phyloP scores from a whole-genome alignment of 2,888 invertebrate genomes.

The Druceiella hillmani region DNA sequence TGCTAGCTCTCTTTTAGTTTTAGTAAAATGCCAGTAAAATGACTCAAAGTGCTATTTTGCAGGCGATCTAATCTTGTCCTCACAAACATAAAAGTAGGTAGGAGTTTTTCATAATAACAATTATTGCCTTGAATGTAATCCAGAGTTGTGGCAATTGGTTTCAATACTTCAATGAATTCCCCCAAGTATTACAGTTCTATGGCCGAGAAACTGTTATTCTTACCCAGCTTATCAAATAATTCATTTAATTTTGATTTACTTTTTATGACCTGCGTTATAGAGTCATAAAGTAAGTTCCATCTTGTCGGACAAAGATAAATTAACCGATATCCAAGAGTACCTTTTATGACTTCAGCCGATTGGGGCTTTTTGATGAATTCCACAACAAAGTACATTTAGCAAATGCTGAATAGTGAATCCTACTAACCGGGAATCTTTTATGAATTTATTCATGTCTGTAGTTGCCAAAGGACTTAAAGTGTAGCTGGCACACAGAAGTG shows the following conservation, averaged over 20 bases:
- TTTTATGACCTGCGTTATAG: constrained; percentile 9
- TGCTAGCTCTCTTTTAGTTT: constrained; percentile 7
- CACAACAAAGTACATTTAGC: constrained; percentile 9
- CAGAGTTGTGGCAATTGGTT: no score
- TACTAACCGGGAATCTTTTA: constrained; percentile 2
- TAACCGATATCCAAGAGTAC: constrained; percentile 2
- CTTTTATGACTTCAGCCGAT: constrained; percentile 11
- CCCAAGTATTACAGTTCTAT: constrained; percentile 13
- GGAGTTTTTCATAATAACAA: constrained; percentile 10
- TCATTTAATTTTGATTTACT: constrained; percentile 11
- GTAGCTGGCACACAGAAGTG: neutral
- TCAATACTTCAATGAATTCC: constrained; percentile 11
- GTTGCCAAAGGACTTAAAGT: constrained; percentile 2
- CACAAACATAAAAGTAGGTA: no score
- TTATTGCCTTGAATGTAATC: no score
- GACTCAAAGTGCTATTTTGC: constrained; percentile 8
- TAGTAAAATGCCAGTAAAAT: constrained; percentile 8
- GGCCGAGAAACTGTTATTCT: constrained; percentile 9
- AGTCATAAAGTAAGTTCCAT: constrained; percentile 11
- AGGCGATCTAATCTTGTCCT: no score
- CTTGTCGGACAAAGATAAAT: constrained; percentile 11
- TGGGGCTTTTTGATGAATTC: constrained; percentile 10
- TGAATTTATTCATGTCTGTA: constrained; percentile 3
- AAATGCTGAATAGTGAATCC: constrained; percentile 10
- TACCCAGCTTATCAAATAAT: constrained; percentile 11